Base-by-base conservation (phyloP, 2,888 invertebrate species). In the Thymelicus lineola region DNA sequence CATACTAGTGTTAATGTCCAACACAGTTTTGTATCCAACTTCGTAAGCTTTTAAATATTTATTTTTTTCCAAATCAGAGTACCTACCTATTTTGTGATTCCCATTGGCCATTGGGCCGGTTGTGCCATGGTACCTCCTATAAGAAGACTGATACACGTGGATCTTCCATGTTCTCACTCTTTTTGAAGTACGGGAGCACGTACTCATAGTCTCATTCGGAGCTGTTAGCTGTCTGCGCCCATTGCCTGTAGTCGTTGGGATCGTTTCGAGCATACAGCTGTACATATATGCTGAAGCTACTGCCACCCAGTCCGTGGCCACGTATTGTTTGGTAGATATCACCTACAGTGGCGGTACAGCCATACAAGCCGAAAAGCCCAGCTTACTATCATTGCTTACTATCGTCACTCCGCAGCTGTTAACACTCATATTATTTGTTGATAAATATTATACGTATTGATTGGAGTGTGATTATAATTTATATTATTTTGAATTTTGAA, bases 261-360 rank as follows among this genome's bases (percentile, higher is more conserved):
- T 86, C 89, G 0, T 94, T 94, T 7, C 92, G 87, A 6, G 94
- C 83, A 73, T 93, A 94, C 57, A 94, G 81, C 87, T n/a, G n/a
- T n/a, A 94, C 94, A 36, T 86, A 93, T 77, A 94, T 95, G 20
- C 94, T 79, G 4, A 86, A 84, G 14, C 94, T 93, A 0, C 88
- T 86, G 3, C 95, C 95, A 58, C 95, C 95, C 75, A 95, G 80
- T 72, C 91, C 86, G 74, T 94, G 95, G 0, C 96, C 96, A n/a
- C 95, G 87, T 1, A 96, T 94, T 95, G 95, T 95, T 0, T 87
- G 84, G 63, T 89, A 89, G n/a, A 20, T 20, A 20, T 20, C 20
- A 20, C 20, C 20, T n/a, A n/a, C n/a, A n/a, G n/a, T n/a, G n/a
- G n/a, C n/a, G n/a, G n/a, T n/a, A n/a, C n/a, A n/a, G n/a, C n/a